Base-by-base conservation (phyloP, 1,140 invertebrate genomes). In the Zelostemma sp. region DNA sequence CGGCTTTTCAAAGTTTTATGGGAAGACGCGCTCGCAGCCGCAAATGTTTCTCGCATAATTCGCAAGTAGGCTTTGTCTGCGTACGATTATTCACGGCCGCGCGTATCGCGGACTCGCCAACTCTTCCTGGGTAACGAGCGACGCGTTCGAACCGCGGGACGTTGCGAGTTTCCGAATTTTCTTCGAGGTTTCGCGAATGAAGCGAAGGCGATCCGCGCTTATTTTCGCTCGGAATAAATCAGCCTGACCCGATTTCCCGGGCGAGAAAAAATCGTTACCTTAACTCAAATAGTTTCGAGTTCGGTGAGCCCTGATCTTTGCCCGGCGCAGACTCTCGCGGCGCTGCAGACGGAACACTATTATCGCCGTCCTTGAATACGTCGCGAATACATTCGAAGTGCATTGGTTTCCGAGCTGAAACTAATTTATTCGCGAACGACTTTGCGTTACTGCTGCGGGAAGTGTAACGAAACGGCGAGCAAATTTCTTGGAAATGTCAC, bases 261-360 rank as follows among this genome's bases (percentile, higher is more conserved):
- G n/a, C n/a, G n/a, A n/a, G n/a, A n/a, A 69, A 69, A 47, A 47
- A 69, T 64, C 60, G 59, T 64, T 69, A 50, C 60, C 67, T 69
- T 53, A n/a, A 50, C 31, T 60, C 67, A 60, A 69, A 69, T 64
- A 61, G 28, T 61, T 60, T 11, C 31, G 55, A 55, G 67, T 69
- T 69, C 66, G 60, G 49, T 63, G 9, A 6, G 14, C 2, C 35
- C 1, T 15, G 56, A 69, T 70, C 61, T 70, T 63, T 65, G 68
- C 56, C 56, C 57, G 49, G 60, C 55, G 55, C 21, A 28, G 57
- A 31, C 33, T 56, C 55, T 1, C 14, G 55, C 56, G 59, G 50
- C 55, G 60, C 63, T 60, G 63, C 59, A 68, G 59, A 63, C 51
- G 46, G 59, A 63, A 68, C 63, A 11, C 63, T 63, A 63, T 63